Evolutionary conservation across 1,140 invertebrate species (phyloP), one percentile per base, ranked within the genome.

Genomic region (Drosophila sproati): DNA sequence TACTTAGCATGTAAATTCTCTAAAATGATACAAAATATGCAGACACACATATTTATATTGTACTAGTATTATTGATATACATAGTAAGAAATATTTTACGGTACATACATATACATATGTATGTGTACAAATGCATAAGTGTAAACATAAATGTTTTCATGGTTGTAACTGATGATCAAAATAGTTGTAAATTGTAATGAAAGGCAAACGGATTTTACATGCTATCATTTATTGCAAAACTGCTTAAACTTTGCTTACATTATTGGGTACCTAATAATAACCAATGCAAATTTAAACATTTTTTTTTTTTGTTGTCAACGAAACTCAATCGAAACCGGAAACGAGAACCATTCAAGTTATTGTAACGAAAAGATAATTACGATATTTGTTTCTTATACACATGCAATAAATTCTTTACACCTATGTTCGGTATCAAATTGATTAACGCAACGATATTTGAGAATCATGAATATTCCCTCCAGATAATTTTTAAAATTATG

Each of bases 401-500:
- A 73, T 56, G 51, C 51, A 67, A 73, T 52, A 54, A 56, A 43
- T 69, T 63, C 63, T 60, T 73, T 69, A 73, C 63, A 73, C 51
- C 59, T 52, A 37, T 20, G 60, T 81, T 86, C 62, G 52, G 82
- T 87, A 73, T 64, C 20, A 76, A 79, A 81, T 48, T 60, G 61
- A 78, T 78, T 72, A 76, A 79, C 47, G 75, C 73, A 76, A 85
- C 69, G 69, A 85, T 89, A 81, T 85, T 87, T 82, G 60, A 76
- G 62, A 91, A 91, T 91, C 89, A 91, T 91, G 85, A 91, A 91
- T 91, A 91, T 91, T 91, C 89, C 89, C 89, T 91, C 89, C 89
- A 91, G 89, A 91, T 91, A 91, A 91, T 89, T 91, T 89, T 86
- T 76, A 82, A 91, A 88, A 91, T 89, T 89, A 89, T 80, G 73